A percentile compares a stretch with the other conserved stretches of the same genome.
Evolutionary conservation across 2,113 vertebrate genomes (phyloP).

Genomic region (Podarcis raffonei): DNA sequence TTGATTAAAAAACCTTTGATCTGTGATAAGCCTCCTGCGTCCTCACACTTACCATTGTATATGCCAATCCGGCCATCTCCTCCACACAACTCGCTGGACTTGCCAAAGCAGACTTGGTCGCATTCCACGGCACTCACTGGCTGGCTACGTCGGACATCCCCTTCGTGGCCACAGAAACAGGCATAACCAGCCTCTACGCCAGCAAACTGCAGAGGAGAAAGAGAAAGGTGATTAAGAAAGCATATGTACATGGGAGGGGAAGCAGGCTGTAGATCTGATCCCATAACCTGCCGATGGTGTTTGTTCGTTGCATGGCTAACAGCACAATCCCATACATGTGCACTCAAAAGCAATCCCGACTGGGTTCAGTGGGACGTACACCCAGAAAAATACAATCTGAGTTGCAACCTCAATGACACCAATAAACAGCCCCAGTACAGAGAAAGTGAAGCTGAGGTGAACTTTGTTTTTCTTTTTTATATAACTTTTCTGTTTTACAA

Average conservation of each 20-base stretch:
- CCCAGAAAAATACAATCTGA: not conserved
- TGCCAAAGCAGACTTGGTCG: conserved; percentile 77
- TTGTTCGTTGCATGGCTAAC: not conserved
- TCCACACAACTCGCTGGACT: conserved; percentile 72
- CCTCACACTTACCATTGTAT: conserved; percentile 67
- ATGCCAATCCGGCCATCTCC: conserved; percentile 73
- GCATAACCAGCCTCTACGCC: conserved; percentile 77
- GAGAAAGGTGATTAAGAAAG: conserved; percentile 2
- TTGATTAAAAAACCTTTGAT: not conserved
- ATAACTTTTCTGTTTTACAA: no score
- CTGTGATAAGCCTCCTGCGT: accelerated
- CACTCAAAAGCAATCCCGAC: not conserved
- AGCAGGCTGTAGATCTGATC: not conserved
- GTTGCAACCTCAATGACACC: not conserved
- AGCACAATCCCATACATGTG: not conserved
- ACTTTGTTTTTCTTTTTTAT: no score
- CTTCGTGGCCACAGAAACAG: conserved; percentile 74
- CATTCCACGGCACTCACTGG: conserved; percentile 68
- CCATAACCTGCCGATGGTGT: not conserved
- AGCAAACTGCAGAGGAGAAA: conserved; percentile 61
- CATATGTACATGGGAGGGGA: no score
- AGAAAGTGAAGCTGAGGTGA: not conserved
- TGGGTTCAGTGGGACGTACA: not conserved
- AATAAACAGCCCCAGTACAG: not conserved
- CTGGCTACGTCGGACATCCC: conserved; percentile 59